Conservation (phyloP, 2,113 vertebrate species). For the Anas platyrhynchos region DNA sequence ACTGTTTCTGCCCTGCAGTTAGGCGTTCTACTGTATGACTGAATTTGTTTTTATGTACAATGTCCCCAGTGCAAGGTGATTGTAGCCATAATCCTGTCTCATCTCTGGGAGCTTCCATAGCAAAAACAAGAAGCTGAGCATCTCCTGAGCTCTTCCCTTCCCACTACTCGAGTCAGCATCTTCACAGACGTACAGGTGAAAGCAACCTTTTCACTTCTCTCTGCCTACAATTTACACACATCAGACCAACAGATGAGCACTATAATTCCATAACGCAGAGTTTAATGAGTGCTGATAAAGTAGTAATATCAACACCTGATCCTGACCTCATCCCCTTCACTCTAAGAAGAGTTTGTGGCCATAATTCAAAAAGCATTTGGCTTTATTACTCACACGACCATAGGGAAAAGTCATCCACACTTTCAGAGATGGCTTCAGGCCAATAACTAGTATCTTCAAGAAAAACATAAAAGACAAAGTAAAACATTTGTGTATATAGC, state of each 20-base stretch:
- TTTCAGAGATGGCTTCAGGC: conserved; percentile 94
- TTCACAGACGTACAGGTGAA: neutral
- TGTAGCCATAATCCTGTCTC: neutral
- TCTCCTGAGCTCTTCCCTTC: neutral
- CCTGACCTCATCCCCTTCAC: neutral
- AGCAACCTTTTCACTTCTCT: neutral
- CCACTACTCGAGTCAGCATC: neutral
- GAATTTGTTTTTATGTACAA: neutral
- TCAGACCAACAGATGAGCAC: neutral
- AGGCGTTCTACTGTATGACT: neutral
- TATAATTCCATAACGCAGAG: neutral
- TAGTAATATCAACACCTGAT: rapidly evolving
- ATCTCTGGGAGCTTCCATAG: neutral
- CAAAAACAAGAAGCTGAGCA: neutral
- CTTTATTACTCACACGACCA: conserved; percentile 82
- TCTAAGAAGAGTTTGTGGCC: neutral
- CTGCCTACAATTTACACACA: neutral
- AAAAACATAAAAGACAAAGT: neutral
- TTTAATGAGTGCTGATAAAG: neutral
- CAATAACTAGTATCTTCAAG: conserved; percentile 93
- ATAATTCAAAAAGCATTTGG: neutral
- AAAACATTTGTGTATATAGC: neutral
- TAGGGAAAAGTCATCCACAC: conserved; percentile 99
- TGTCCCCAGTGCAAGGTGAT: rapidly evolving
- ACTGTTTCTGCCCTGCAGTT: neutral